Conservation (phyloP, 2,113 vertebrate genomes). For the Cavia aperea region DNA sequence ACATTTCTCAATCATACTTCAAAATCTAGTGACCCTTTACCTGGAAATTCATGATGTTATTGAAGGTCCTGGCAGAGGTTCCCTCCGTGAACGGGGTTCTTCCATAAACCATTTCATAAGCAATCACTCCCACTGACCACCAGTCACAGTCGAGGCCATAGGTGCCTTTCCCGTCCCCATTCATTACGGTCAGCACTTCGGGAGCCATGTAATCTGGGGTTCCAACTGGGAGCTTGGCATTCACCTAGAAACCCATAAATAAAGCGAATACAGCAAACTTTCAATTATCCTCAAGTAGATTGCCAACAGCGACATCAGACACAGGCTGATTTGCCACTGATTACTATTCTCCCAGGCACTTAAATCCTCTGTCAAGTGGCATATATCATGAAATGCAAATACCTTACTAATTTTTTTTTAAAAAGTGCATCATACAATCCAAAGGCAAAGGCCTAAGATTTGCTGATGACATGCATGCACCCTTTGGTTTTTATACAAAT, state of each 20-base stretch:
- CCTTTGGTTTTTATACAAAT: background rate
- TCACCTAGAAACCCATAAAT: constrained; percentile 71
- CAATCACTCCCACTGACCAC: constrained; percentile 95
- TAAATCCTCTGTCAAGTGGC: constrained; percentile 30
- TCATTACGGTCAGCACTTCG: constrained; percentile 84
- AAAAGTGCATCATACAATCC: background rate
- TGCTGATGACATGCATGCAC: background rate
- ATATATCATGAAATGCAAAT: constrained; percentile 42
- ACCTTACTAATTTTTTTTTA: background rate
- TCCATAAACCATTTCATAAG: constrained; percentile 94
- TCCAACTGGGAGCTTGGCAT: constrained; percentile 82
- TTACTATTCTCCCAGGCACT: constrained; percentile 39
- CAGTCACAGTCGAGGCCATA: constrained; percentile 91
- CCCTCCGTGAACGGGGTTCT: constrained; percentile 88
- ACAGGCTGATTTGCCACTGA: constrained; percentile 33
- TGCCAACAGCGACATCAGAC: constrained; percentile 18
- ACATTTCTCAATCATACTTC: background rate
- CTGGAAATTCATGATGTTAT: constrained; percentile 96
- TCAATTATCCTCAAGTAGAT: constrained; percentile 22
- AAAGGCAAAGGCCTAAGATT: constrained; percentile 16
- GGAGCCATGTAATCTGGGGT: constrained; percentile 94
- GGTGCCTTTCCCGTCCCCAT: constrained; percentile 76
- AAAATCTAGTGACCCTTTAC: constrained; percentile 69
- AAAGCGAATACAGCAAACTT: constrained; percentile 40
- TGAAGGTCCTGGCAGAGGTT: constrained; percentile 86